phyloP scores from a whole-genome alignment of 2,797 vertebrate genomes.

The Natrix natrix region DNA sequence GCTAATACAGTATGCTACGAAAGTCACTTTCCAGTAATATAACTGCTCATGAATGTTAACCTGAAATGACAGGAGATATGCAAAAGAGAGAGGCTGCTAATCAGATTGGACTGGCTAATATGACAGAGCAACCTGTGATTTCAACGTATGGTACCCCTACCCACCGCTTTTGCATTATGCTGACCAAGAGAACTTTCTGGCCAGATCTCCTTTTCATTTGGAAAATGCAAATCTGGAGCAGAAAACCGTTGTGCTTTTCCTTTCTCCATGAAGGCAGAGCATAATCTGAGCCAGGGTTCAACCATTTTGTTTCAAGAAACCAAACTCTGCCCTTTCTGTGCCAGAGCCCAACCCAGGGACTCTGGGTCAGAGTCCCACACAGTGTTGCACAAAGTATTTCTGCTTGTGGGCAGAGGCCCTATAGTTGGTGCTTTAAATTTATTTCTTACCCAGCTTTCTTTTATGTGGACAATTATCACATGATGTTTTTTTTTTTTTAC shows the following conservation, averaged over 20 bases:
- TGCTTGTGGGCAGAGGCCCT: not conserved
- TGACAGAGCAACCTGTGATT: constrained; percentile 18
- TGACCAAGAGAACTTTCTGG: constrained; percentile 14
- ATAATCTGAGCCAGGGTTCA: not conserved
- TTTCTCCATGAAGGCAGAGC: not conserved
- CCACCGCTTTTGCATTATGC: constrained; percentile 4
- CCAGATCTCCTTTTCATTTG: not conserved
- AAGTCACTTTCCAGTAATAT: constrained; percentile 62
- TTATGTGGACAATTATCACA: not conserved
- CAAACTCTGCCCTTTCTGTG: not conserved
- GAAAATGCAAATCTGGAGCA: not conserved
- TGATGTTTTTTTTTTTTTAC: not conserved
- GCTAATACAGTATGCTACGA: constrained; percentile 28
- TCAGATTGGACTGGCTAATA: constrained; percentile 43
- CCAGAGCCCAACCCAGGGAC: not conserved
- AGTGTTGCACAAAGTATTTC: not conserved
- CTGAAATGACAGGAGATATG: constrained; percentile 44
- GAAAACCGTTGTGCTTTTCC: not conserved
- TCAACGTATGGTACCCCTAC: not conserved
- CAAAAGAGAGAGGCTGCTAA: constrained; percentile 27
- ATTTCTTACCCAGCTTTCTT: not conserved
- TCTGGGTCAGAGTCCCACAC: too few relatives aligned
- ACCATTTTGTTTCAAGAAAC: not conserved
- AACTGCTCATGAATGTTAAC: constrained; percentile 55
- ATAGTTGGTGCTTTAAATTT: not conserved